A percentile compares a stretch with the other conserved stretches of the same genome.
Evolutionary conservation across 1,140 invertebrate genomes (phyloP).

Genomic region (Leptinotarsa undecemlineata): DNA sequence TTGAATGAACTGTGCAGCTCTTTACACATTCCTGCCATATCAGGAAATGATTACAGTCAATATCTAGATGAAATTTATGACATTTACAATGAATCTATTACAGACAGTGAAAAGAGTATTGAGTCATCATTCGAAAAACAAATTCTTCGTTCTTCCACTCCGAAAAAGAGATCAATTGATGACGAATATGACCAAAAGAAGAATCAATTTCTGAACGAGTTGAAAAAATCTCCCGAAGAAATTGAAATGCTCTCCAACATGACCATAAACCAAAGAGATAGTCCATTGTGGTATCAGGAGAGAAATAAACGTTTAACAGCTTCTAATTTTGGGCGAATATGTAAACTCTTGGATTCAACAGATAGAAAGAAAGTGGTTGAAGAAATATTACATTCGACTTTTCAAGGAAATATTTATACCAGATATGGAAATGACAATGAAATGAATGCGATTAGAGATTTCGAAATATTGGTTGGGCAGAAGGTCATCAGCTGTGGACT

Average conservation of each 20-base stretch:
- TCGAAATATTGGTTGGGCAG: slow-evolving; percentile 29
- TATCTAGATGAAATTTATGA: slow-evolving; percentile 33
- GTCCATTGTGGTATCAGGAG: slow-evolving; percentile 33
- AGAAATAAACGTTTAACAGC: slow-evolving; percentile 42
- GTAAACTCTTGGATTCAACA: slow-evolving; percentile 37
- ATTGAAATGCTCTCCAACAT: slow-evolving; percentile 30
- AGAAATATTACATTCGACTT: slow-evolving; percentile 33
- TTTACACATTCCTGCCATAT: slow-evolving; percentile 33
- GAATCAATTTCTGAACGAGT: slow-evolving; percentile 27
- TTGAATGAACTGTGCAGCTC: slow-evolving; percentile 38
- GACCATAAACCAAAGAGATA: slow-evolving; percentile 33
- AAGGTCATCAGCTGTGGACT: slow-evolving; percentile 34
- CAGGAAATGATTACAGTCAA: slow-evolving; percentile 31
- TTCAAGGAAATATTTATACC: slow-evolving; percentile 35
- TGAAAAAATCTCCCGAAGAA: slow-evolving; percentile 27
- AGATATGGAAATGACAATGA: slow-evolving; percentile 37
- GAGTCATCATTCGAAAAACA: slow-evolving; percentile 12
- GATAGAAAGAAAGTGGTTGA: slow-evolving; percentile 35
- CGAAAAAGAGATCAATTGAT: slow-evolving; percentile 11
- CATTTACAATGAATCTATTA: slow-evolving; percentile 31
- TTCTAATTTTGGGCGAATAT: slow-evolving; percentile 47
- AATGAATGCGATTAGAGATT: slow-evolving; percentile 26
- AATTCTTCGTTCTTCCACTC: slow-evolving; percentile 26
- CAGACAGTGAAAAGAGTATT: slow-evolving; percentile 1
- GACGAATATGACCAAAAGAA: slow-evolving; percentile 30